Percentiles rank a stretch among this genome's conserved stretches.
Conservation (phyloP, 2,113 vertebrate genomes). For the Carassius gibelio region DNA sequence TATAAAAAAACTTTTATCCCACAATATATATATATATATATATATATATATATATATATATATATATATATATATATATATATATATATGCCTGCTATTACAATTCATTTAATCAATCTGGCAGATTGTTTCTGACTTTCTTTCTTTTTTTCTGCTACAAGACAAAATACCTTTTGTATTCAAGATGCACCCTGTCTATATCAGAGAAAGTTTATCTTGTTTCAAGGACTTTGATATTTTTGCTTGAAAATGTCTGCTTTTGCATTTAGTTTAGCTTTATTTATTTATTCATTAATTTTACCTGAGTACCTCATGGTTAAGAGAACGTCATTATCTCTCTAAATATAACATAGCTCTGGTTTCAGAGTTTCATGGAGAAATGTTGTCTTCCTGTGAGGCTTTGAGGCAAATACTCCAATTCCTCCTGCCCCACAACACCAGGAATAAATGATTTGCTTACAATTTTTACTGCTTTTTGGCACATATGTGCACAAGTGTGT, state of each 20-base stretch:
- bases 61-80: too few species aligned
- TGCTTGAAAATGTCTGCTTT: too few species aligned
- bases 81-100: not conserved
- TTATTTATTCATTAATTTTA: too few species aligned
- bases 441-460: conserved; percentile 34
- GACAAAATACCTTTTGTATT: not conserved
- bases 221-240: too few species aligned
- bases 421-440: conserved; percentile 6
- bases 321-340: conserved; percentile 1
- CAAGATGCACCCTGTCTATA: not conserved
- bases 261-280: not conserved
- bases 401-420: not conserved
- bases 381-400: conserved; percentile 38
- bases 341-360: conserved; percentile 13
- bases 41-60: too few species aligned
- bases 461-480: conserved; percentile 28
- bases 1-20: too few species aligned
- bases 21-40: not conserved
- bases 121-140: not conserved
- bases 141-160: not conserved
- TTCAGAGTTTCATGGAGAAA: conserved; percentile 29
- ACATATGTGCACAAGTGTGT: conserved; percentile 9
- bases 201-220: too few species aligned
- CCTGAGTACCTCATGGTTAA: too few species aligned
- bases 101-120: not conserved